Conservation (phyloP, 2,797 vertebrate genomes). For the Lophotriccus pileatus region DNA sequence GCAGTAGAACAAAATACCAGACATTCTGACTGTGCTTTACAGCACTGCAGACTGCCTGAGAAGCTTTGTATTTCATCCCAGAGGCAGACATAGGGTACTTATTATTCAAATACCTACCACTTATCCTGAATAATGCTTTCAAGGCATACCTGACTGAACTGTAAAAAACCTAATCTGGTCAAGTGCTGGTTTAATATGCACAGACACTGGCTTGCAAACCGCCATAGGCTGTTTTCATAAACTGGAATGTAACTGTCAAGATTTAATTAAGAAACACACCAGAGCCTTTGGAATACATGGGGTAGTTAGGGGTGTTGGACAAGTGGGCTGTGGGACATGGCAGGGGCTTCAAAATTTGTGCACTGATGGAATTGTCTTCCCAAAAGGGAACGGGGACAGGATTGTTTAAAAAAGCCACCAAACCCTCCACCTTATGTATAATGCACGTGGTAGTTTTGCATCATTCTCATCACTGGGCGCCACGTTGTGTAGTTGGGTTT, state of each 20-base stretch:
- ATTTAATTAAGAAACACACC: slow-evolving; percentile 1
- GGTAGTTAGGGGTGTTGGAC: background rate
- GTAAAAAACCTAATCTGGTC: slow-evolving; percentile 9
- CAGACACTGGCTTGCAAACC: background rate
- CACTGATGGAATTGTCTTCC: background rate
- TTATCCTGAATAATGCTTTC: slow-evolving; percentile 6
- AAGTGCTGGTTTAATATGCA: background rate
- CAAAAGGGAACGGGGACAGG: background rate
- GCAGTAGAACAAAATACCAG: background rate
- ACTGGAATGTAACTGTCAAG: background rate
- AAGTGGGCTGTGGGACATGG: background rate
- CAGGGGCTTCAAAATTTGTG: background rate
- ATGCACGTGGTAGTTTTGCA: background rate
- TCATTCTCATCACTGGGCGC: background rate
- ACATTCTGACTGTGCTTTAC: background rate
- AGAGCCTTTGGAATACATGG: background rate
- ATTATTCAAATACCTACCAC: slow-evolving; percentile 4
- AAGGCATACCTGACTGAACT: slow-evolving; percentile 28
- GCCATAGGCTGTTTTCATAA: background rate
- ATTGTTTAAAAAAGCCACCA: background rate
- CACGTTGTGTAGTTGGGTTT: background rate
- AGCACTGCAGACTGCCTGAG: background rate
- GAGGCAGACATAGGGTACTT: background rate
- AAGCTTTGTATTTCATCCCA: background rate
- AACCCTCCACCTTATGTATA: background rate